Evolutionary conservation across 1,140 invertebrate genomes (phyloP), one percentile per base, ranked within the genome.

Genomic region (Pemphigus obesinymphae): DNA sequence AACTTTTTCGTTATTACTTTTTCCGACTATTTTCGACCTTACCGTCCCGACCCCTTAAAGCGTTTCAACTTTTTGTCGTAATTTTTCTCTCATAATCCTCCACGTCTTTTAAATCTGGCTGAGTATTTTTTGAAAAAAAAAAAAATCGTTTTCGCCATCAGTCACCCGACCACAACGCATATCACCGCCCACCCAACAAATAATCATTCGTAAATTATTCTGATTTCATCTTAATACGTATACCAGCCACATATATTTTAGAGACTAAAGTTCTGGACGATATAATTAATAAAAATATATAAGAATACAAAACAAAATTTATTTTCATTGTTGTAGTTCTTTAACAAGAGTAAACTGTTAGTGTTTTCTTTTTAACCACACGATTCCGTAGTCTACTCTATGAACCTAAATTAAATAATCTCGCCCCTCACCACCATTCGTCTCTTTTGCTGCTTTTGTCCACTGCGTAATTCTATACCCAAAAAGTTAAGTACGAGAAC

Each of bases 1-100:
- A 80, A 80, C 50, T 80, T 78, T 78, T 80, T 63, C 76, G 45
- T 80, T 80, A 80, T 80, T 80, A 63, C 55, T 63, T 63, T 80
- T 80, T 63, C 31, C 37, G 10, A 37, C 43, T 48, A 2, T 73
- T 70, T 73, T 50, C 29, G 29, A 50, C 43, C 15, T 34, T 61
- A 29, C 17, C 26, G 1, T 43, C 15, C 68, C 15, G 23, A 50
- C 37, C 37, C 17, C 11, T 43, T 31, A 61, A 45, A 43, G 23
- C 55, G 17, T 63, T 78, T 43, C 55, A 45, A 80, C 76, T 80
- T 80, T 78, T 63, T 34, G 55, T 29, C 58, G 76, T 80, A 80
- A 80, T 63, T 80, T 80, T 80, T 80, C 76, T 43, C 26, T 45
- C 55, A 45, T 80, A 80, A 80, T 80, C 55, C 76, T 31, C 10